Conservation (phyloP, 2,888 invertebrate species). For the Gymnoscelis rufifasciata region DNA sequence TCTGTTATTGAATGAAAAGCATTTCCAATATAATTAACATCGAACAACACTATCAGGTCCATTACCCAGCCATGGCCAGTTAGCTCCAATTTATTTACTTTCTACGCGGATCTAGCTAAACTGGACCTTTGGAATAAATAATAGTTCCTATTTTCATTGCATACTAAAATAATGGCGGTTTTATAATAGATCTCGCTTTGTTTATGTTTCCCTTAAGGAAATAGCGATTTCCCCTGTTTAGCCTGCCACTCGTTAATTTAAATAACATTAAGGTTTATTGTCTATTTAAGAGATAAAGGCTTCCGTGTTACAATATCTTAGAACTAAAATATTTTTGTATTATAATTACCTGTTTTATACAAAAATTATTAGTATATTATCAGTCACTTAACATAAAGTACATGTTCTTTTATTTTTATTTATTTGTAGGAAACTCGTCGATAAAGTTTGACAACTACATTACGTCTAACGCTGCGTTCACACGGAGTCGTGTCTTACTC, state of each 20-base stretch:
- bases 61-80: constrained; percentile 24
- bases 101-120: constrained; percentile 38
- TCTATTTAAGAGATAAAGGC: no score
- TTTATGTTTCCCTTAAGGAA: constrained; percentile 3
- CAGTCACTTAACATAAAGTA: no score
- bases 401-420: no score
- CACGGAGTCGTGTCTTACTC: no score
- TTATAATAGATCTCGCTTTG: neutral
- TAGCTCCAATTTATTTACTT: constrained; percentile 49
- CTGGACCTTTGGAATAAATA: constrained; percentile 23
- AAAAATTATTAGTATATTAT: no score
- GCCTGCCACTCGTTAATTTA: neutral
- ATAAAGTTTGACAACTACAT: no score
- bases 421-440: no score
- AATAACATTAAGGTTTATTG: no score
- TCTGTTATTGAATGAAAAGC: neutral
- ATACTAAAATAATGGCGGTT: constrained; percentile 2
- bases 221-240: neutral
- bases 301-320: no score
- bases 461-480: no score
- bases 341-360: no score
- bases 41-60: constrained; percentile 17
- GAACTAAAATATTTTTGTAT: no score
- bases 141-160: constrained; percentile 3
- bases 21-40: constrained; percentile 16